These are phyloP conservation scores for Xiphorhynchus elegans DNA, from an alignment of 2,113 vertebrate genomes.

Conservation along the genomic window DNA sequence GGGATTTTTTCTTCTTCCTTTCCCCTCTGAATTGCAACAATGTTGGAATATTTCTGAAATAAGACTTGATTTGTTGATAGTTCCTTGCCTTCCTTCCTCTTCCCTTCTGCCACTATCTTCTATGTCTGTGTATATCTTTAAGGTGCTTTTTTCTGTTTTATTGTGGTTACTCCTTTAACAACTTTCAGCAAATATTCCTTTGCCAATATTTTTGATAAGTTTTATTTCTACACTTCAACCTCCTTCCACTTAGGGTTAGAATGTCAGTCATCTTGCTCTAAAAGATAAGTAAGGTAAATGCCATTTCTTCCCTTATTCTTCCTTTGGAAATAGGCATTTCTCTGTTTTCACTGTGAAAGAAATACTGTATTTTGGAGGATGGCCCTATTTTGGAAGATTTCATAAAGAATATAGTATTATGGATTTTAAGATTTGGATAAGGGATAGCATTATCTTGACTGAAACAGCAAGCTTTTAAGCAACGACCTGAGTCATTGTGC, in stretches of 20 bases:
- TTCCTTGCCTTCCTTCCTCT: not conserved
- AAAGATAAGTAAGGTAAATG: not conserved
- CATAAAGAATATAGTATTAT: not conserved
- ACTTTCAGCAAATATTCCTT: not conserved
- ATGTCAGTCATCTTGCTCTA: not conserved
- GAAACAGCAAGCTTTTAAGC: not conserved
- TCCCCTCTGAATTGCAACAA: not conserved
- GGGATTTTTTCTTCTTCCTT: not conserved
- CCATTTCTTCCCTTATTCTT: not conserved
- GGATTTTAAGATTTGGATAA: not conserved
- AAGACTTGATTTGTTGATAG: not conserved
- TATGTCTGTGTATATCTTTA: not conserved
- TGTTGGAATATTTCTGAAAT: not conserved
- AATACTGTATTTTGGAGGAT: not conserved
- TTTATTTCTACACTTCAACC: not conserved
- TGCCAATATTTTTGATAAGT: not conserved
- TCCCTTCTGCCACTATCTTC: not conserved
- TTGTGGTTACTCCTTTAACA: not conserved
- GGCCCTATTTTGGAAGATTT: not conserved
- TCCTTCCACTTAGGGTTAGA: not conserved
- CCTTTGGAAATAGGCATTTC: not conserved
- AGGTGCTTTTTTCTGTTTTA: not conserved
- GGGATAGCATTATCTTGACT: not conserved
- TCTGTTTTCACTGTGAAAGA: not conserved
- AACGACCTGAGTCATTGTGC: not conserved